phyloP scores from a whole-genome alignment of 2,888 invertebrate genomes.

The Polydrusus cervinus region DNA sequence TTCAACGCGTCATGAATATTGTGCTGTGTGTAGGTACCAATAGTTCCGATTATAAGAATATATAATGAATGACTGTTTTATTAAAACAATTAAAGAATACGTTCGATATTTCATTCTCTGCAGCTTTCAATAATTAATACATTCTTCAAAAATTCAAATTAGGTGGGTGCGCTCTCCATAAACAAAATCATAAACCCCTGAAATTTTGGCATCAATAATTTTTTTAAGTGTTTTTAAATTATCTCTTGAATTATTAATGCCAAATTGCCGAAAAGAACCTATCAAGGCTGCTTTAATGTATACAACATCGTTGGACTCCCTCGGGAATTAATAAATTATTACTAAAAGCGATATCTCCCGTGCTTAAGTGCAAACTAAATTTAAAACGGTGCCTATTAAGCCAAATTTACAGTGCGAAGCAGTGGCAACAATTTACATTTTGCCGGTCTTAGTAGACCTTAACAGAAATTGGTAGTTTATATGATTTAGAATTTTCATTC shows the following conservation, averaged over 20 bases:
- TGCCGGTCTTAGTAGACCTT: constrained; percentile 15
- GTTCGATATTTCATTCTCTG: no score
- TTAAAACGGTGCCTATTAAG: constrained; percentile 35
- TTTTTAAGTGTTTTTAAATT: neutral
- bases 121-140: neutral
- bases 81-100: no score
- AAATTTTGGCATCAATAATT: neutral
- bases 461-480: constrained; percentile 12
- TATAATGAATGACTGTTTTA: no score
- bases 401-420: constrained; percentile 33
- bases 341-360: constrained; percentile 17
- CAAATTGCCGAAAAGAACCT: constrained; percentile 21
- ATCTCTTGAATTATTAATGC: constrained; percentile 26
- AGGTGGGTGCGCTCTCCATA: no score
- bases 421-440: constrained; percentile 34
- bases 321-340: constrained; percentile 38
- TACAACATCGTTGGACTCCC: constrained; percentile 14
- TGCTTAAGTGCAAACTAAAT: constrained; percentile 31
- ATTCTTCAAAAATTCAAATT: neutral
- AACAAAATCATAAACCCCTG: neutral
- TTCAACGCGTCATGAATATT: no score
- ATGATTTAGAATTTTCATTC: neutral
- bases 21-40: no score
- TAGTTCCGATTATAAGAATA: no score
- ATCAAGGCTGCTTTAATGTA: constrained; percentile 27